A percentile compares a stretch with the other conserved stretches of the same genome.
phyloP scores from a whole-genome alignment of 2,797 vertebrate species.

The Avahi laniger region DNA sequence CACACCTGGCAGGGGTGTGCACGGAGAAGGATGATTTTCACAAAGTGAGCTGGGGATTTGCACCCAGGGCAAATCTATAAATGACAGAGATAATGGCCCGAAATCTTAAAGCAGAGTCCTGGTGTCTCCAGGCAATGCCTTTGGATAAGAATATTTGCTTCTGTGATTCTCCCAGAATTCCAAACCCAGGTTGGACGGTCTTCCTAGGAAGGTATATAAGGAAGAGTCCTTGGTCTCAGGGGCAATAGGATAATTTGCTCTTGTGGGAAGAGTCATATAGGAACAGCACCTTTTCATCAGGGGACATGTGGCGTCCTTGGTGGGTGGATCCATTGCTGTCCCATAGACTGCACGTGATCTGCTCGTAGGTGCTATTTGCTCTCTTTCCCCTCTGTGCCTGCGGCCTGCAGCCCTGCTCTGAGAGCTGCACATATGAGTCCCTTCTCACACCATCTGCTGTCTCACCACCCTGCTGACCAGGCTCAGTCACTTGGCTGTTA shows the following conservation, averaged over 20 bases:
- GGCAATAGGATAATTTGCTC: background rate
- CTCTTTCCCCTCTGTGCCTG: too few relatives aligned
- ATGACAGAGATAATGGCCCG: background rate
- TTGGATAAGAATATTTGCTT: background rate
- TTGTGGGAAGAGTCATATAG: background rate
- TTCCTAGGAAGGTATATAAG: background rate
- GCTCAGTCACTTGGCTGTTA: background rate
- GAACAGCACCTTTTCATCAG: background rate
- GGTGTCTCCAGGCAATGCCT: background rate
- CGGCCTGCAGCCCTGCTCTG: rapidly evolving
- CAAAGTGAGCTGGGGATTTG: background rate
- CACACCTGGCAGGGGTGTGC: background rate
- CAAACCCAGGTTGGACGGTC: background rate
- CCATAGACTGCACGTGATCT: background rate
- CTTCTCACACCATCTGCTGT: background rate
- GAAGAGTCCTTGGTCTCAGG: background rate
- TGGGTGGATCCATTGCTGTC: background rate
- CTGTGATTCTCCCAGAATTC: background rate
- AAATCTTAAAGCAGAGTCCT: background rate
- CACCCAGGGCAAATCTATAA: background rate
- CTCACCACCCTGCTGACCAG: background rate
- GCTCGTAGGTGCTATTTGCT: too few relatives aligned
- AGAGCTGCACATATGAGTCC: background rate
- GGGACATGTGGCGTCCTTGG: background rate
- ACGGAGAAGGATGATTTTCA: background rate